Evolutionary conservation across 2,888 invertebrate genomes (phyloP).

Genomic region (Microchrysa polita): DNA sequence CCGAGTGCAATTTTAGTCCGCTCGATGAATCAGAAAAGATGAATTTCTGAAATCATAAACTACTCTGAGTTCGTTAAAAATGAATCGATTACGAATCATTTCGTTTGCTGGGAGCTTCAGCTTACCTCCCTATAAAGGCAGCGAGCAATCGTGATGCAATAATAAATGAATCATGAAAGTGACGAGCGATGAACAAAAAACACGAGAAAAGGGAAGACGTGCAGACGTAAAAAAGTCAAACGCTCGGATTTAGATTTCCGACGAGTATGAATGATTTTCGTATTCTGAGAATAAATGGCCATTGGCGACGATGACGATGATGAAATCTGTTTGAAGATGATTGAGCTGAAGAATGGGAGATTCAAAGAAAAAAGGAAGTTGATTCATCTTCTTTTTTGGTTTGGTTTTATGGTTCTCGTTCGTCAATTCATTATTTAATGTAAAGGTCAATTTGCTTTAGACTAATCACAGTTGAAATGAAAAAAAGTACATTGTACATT

Average conservation of each 20-base stretch:
- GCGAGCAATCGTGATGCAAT: too few species aligned
- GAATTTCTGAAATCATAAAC: too few species aligned
- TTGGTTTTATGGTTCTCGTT: background rate
- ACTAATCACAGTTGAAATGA: too few species aligned
- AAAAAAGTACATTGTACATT: too few species aligned
- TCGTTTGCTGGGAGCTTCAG: too few species aligned
- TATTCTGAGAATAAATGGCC: background rate
- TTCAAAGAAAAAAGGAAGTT: constrained; percentile 1
- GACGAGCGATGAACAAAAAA: constrained; percentile 32
- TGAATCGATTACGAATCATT: too few species aligned
- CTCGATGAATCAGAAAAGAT: too few species aligned
- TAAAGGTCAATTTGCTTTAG: constrained; percentile 28
- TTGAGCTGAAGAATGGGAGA: background rate
- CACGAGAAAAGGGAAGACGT: too few species aligned
- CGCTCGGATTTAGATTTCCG: background rate
- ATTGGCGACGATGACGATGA: constrained; percentile 23
- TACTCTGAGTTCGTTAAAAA: too few species aligned
- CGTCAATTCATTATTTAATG: constrained; percentile 34
- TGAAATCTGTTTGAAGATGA: constrained; percentile 11
- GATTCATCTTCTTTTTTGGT: constrained; percentile 19
- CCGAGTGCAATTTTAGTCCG: too few species aligned
- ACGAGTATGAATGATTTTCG: background rate
- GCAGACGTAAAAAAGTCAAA: too few species aligned
- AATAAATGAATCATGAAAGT: constrained; percentile 41
- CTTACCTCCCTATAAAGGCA: too few species aligned